Percentiles rank a stretch among this genome's conserved stretches.
Evolutionary conservation across 2,113 vertebrate genomes (phyloP).

Genomic region (Catagonus wagneri): DNA sequence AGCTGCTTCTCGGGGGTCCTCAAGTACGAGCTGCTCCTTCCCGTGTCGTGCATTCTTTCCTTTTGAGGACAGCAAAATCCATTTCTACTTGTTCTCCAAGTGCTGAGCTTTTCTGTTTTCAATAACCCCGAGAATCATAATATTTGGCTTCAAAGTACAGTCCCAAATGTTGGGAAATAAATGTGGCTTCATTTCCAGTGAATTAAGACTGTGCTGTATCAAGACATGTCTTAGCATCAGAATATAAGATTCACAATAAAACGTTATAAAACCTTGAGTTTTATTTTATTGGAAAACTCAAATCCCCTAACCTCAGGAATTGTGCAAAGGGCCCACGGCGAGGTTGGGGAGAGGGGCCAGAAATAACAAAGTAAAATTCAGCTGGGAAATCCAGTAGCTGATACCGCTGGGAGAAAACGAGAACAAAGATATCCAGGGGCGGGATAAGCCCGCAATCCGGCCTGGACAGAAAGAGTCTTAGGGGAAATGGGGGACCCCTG

Average conservation of each 20-base stretch:
- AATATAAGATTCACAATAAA: background rate
- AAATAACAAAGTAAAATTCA: slow-evolving; percentile 58
- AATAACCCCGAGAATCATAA: background rate
- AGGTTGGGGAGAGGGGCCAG: background rate
- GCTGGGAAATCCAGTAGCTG: slow-evolving; percentile 53
- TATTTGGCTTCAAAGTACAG: background rate
- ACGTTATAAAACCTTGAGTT: background rate
- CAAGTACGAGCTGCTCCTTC: background rate
- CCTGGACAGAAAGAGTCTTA: background rate
- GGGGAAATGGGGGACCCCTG: background rate
- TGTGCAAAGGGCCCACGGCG: background rate
- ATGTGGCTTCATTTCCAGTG: background rate
- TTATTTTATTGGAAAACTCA: slow-evolving; percentile 1
- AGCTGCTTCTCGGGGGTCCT: too few relatives aligned
- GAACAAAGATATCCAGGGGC: slow-evolving; percentile 73
- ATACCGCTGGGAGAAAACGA: background rate
- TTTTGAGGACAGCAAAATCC: background rate
- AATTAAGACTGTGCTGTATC: background rate
- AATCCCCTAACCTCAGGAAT: background rate
- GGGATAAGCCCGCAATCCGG: background rate
- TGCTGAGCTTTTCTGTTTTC: background rate
- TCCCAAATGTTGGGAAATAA: background rate
- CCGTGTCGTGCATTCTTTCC: background rate
- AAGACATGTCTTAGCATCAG: slow-evolving; percentile 31
- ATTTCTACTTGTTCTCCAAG: background rate